A percentile compares a stretch with the other conserved stretches of the same genome.
phyloP scores from a whole-genome alignment of 92 coral and sea anemone species.

The Palythoa grandiflora region DNA sequence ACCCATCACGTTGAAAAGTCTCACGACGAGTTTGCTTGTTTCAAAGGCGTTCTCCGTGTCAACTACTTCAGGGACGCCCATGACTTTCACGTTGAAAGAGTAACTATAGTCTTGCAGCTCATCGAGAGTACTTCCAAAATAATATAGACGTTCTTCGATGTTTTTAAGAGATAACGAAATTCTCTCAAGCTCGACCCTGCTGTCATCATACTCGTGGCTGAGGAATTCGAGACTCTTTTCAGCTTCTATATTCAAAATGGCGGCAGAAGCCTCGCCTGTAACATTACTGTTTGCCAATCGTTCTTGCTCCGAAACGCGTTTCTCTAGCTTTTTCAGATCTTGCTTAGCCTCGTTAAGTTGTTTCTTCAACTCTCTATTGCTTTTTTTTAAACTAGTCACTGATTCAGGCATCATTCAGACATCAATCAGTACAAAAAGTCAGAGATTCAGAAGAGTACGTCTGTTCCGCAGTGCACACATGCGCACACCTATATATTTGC shows the following conservation, averaged over 20 bases:
- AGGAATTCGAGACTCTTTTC: constrained; percentile 1
- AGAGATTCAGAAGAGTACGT: too few species aligned
- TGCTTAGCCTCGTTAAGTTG: constrained; percentile 1
- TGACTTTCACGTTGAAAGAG: constrained; percentile 1
- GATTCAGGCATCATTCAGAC: too few species aligned
- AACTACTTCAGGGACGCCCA: constrained; percentile 2
- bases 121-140: neutral
- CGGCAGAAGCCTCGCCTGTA: neutral
- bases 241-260: neutral
- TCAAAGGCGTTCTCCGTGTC: neutral
- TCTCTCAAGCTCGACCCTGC: neutral
- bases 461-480: too few species aligned
- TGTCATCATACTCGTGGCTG: neutral
- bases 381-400: neutral
- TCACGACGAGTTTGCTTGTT: constrained; percentile 1
- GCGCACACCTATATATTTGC: too few species aligned
- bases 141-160: neutral
- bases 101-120: constrained; percentile 1
- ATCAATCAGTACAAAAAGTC: too few species aligned
- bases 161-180: neutral
- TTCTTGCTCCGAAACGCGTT: neutral
- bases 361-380: neutral
- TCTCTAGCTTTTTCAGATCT: neutral
- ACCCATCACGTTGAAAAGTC: neutral
- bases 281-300: neutral